These are phyloP conservation scores for Tethya wilhelma DNA, from an alignment of 37 sponge, comb jelly and placozoan genomes.

Conservation along the genomic window DNA sequence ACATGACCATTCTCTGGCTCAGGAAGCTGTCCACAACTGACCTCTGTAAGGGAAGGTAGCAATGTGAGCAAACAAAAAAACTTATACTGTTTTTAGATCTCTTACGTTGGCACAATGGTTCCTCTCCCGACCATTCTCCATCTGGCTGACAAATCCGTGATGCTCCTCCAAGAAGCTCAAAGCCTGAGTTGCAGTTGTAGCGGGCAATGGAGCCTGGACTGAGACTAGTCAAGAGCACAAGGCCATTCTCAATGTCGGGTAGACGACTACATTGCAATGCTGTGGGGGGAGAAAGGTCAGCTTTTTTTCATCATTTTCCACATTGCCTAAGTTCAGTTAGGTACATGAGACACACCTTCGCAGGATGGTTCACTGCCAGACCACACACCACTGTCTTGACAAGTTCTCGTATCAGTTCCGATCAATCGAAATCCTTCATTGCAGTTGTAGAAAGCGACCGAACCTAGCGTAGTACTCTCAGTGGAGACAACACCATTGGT, in stretches of 20 bases:
- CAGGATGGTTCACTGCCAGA: conserved; percentile 8
- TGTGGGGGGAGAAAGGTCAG: too few relatives aligned
- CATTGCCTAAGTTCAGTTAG: too few relatives aligned
- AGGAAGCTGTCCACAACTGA: neutral
- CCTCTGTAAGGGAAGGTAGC: neutral
- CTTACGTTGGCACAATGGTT: conserved; percentile 58
- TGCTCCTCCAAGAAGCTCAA: conserved; percentile 27
- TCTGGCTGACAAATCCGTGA: conserved; percentile 41
- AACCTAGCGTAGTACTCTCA: conserved; percentile 1
- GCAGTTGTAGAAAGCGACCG: conserved; percentile 35
- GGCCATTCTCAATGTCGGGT: too few relatives aligned
- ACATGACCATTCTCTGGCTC: conserved; percentile 9
- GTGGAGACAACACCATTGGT: conserved; percentile 38
- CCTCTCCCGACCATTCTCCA: conserved; percentile 42
- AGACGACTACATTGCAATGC: too few relatives aligned
- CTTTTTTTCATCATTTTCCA: too few relatives aligned
- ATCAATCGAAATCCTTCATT: conserved; percentile 16
- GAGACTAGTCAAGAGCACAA: too few relatives aligned
- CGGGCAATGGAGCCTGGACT: too few relatives aligned
- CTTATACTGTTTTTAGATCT: neutral
- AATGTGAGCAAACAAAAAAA: neutral
- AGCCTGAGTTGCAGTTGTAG: conserved; percentile 51
- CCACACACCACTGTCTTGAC: conserved; percentile 43
- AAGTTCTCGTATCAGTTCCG: conserved; percentile 35
- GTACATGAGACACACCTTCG: conserved; percentile 13